Evolutionary conservation across 1,140 invertebrate genomes (phyloP), one percentile per base, ranked within the genome.

Genomic region (Zelostemma sp.): DNA sequence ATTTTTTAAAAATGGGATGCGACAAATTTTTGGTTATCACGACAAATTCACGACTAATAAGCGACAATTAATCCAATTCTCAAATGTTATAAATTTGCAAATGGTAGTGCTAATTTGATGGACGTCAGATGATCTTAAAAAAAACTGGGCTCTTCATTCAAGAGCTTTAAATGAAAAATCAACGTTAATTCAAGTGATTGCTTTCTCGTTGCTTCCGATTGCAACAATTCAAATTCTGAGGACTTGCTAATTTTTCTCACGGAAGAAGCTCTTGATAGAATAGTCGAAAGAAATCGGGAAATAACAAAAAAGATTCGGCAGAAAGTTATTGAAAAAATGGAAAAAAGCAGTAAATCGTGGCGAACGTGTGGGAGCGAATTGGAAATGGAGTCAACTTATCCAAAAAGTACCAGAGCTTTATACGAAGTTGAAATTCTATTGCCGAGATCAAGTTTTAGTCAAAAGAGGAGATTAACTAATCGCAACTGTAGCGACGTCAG

Each of bases 231-330:
- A 25, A 79, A 87, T 21, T 82, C 86, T 0, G 87, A 90, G 56
- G 86, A 91, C 53, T 91, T 90, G 66, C 90, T 91, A 62, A 81
- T 92, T 9, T 93, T 90, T 54, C 79, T 90, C 5, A 91, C 87
- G 0, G 86, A 85, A 56, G 64, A 85, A 1, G 86, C 83, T 17
- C 76, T 81, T 12, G 79, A 78, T 3, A 63, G 68, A 3, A 77
- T 90, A 4, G 70, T 78, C n/a, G 51, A 77, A 4, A 84, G 90
- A 80, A 90, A 79, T 81, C 87, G 17, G 6, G 12, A 40, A 0
- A 72, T 83, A 81, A 89, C 65, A 82, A 88, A 68, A 80, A 87
- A 40, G 76, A 88, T 76, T 85, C 87, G 55, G 83, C 88, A 75
- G 76, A 86, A 51, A 81, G 87, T 91, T 35, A 80, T 87, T 18